Evolutionary conservation across 2,888 invertebrate species (phyloP).

Genomic region (Cecidostiba fungosa): DNA sequence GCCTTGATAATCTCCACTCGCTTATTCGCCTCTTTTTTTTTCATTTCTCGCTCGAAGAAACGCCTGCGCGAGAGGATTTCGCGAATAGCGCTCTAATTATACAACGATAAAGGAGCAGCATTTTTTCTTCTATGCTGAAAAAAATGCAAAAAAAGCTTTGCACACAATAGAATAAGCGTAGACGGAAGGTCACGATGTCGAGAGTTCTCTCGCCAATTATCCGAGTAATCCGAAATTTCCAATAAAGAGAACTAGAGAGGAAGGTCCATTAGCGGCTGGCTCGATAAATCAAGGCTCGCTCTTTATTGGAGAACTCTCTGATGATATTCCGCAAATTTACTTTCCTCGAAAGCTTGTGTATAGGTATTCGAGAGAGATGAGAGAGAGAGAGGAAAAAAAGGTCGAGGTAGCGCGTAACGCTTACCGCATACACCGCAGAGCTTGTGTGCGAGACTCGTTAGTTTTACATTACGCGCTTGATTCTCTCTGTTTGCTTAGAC

Average conservation of each 20-base stretch:
- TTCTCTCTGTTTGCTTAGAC: slow-evolving; percentile 52
- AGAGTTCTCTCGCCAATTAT: slow-evolving; percentile 5
- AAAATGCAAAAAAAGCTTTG: not conserved
- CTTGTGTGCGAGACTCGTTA: slow-evolving; percentile 41
- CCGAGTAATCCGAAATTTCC: not conserved
- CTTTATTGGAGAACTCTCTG: slow-evolving; percentile 15
- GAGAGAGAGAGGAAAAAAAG: not conserved
- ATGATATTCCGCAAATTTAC: slow-evolving; percentile 11
- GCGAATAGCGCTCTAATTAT: not conserved
- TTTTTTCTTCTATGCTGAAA: not conserved
- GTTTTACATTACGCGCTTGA: slow-evolving; percentile 33
- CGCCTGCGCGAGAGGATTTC: not conserved
- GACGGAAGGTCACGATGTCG: not conserved
- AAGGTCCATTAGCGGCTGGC: slow-evolving; percentile 8
- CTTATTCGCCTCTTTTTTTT: not conserved
- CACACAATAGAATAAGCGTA: not conserved
- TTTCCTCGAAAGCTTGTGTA: not conserved
- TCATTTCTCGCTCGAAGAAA: not conserved
- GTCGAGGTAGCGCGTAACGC: not conserved
- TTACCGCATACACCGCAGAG: slow-evolving; percentile 18
- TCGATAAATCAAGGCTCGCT: slow-evolving; percentile 13
- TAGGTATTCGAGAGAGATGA: not conserved
- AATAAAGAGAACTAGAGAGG: not conserved
- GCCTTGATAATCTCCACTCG: slow-evolving; percentile 42
- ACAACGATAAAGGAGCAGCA: not conserved